These are phyloP conservation scores for Microcebus murinus DNA, from an alignment of 2,113 vertebrate species.

Conservation along the genomic window DNA sequence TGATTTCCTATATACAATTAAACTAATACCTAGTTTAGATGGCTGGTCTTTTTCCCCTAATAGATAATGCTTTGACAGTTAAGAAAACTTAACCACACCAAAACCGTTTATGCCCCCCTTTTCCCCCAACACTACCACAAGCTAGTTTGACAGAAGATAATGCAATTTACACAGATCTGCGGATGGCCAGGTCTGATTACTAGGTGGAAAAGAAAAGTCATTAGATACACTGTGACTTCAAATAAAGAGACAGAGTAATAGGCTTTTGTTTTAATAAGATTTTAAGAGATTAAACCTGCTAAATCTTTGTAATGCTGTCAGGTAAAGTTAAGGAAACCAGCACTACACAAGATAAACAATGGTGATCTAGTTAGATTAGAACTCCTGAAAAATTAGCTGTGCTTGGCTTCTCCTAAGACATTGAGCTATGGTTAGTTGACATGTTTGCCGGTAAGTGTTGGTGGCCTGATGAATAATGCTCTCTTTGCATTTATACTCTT, in stretches of 20 bases:
- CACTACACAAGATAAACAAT: background rate
- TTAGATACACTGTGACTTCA: slow-evolving; percentile 75
- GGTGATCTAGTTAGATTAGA: background rate
- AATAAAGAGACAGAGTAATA: slow-evolving; percentile 82
- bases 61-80: background rate
- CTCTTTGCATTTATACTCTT: background rate
- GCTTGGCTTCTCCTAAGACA: background rate
- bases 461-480: background rate
- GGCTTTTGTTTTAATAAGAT: slow-evolving; percentile 83
- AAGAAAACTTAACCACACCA: background rate
- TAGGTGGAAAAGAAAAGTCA: slow-evolving; percentile 71
- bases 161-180: background rate
- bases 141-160: background rate
- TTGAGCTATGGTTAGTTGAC: background rate
- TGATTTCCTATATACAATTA: background rate
- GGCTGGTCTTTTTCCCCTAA: background rate
- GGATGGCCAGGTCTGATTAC: background rate
- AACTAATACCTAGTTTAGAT: background rate
- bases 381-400: background rate
- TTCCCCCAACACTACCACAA: background rate
- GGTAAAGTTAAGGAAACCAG: slow-evolving; percentile 53
- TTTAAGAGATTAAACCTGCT: slow-evolving; percentile 78
- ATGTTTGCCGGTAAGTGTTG: background rate
- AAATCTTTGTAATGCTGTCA: slow-evolving; percentile 61
- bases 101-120: background rate